These are phyloP conservation scores for Xylocampa areola DNA, from an alignment of 2,888 invertebrate genomes.

Conservation along the genomic window DNA sequence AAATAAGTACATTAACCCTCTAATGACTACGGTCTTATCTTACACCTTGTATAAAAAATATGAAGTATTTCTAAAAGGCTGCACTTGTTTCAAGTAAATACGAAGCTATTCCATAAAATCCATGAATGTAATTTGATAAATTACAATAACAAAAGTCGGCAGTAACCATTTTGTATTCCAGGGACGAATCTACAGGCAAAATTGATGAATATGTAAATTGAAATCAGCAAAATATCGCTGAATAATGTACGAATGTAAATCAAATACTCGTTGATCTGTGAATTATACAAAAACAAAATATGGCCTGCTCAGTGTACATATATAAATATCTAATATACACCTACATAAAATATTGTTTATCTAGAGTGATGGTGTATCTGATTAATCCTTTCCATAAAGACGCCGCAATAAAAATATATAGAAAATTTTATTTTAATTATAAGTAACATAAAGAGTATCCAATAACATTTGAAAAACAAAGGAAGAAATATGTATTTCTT, in stretches of 20 bases:
- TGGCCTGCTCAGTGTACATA: conserved; percentile 10
- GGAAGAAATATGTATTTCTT: no score
- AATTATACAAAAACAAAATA: conserved; percentile 50
- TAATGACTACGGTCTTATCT: no score
- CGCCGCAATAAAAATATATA: no score
- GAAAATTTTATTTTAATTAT: no score
- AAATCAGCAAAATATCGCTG: conserved; percentile 41
- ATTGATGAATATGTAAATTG: conserved; percentile 50
- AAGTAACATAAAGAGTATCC: no score
- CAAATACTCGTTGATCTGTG: conserved; percentile 32
- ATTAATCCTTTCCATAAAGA: background rate
- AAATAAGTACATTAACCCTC: no score
- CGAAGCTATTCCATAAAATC: background rate
- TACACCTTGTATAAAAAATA: no score
- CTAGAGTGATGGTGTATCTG: background rate
- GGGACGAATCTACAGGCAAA: conserved; percentile 33
- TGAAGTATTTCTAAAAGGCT: no score
- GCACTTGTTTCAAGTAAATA: no score
- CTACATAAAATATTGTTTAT: background rate
- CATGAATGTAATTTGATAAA: conserved; percentile 13
- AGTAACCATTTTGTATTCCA: conserved; percentile 35
- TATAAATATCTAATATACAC: background rate
- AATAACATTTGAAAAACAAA: no score
- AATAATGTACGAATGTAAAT: conserved; percentile 48
- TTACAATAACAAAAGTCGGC: conserved; percentile 33